These are phyloP conservation scores for Turritopsis dohrnii DNA, from an alignment of 30 jellyfish, hydroid and myxozoan genomes.

Conservation along the genomic window DNA sequence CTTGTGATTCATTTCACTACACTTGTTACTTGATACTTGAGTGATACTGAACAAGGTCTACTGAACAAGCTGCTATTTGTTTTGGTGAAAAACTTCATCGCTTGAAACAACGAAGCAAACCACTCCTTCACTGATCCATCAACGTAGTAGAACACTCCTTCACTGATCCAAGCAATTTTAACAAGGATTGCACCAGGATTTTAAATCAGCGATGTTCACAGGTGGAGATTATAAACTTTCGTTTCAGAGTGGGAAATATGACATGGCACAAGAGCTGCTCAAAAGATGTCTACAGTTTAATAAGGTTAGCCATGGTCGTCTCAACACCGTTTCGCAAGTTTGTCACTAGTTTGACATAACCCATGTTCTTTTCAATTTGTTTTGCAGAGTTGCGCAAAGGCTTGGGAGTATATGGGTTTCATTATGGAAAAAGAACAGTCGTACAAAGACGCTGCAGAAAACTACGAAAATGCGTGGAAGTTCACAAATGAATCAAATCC, in stretches of 20 bases:
- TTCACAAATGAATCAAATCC: constrained; percentile 88
- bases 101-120: no score
- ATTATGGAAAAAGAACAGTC: constrained; percentile 97
- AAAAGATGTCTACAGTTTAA: constrained; percentile 70
- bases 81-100: no score
- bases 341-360: background rate
- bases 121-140: no score
- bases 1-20: no score
- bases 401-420: constrained; percentile 98
- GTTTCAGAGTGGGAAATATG: constrained; percentile 85
- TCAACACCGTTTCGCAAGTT: background rate
- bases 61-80: no score
- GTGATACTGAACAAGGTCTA: no score
- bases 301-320: constrained; percentile 44
- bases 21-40: no score
- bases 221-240: background rate
- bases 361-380: background rate
- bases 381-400: constrained; percentile 87
- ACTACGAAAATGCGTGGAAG: constrained; percentile 97
- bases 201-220: no score
- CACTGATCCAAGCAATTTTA: no score
- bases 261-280: constrained; percentile 85
- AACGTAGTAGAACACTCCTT: no score
- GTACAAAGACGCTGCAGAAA: constrained; percentile 84
- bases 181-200: no score